Evolutionary conservation across 1,140 invertebrate genomes (phyloP).

Genomic region (Anagrus nilaparvatae): DNA sequence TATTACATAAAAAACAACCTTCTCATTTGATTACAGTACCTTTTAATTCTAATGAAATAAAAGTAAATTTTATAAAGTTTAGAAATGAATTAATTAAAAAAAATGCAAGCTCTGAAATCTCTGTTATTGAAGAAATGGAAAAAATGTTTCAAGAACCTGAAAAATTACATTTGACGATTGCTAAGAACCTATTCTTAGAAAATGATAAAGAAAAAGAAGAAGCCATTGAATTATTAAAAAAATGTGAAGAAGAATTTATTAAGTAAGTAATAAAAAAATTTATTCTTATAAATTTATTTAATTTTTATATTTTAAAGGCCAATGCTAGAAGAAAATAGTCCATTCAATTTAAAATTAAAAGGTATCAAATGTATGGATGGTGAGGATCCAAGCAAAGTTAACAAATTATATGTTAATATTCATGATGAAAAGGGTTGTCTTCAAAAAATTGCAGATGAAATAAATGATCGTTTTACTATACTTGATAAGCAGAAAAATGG

Average conservation of each 20-base stretch:
- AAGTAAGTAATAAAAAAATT: slow-evolving; percentile 37
- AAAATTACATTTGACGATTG: slow-evolving; percentile 70
- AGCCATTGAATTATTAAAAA: slow-evolving; percentile 43
- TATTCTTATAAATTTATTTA: slow-evolving; percentile 15
- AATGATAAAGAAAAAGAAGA: slow-evolving; percentile 52
- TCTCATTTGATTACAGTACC: slow-evolving; percentile 77
- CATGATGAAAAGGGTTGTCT: slow-evolving; percentile 41
- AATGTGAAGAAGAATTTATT: slow-evolving; percentile 44
- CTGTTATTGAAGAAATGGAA: slow-evolving; percentile 44
- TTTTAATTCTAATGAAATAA: slow-evolving; percentile 46
- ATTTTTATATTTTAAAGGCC: slow-evolving; percentile 33
- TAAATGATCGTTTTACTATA: slow-evolving; percentile 45
- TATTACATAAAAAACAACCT: slow-evolving; percentile 51
- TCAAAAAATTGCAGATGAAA: slow-evolving; percentile 50
- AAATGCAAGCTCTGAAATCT: too few relatives aligned
- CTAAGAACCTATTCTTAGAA: slow-evolving; percentile 56
- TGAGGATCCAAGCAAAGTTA: slow-evolving; percentile 65
- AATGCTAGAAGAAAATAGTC: slow-evolving; percentile 30
- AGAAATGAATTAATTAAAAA: slow-evolving; percentile 28
- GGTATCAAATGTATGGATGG: slow-evolving; percentile 77
- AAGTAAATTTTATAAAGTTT: slow-evolving; percentile 29
- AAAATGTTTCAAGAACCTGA: slow-evolving; percentile 57
- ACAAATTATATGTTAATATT: slow-evolving; percentile 62
- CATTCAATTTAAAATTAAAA: slow-evolving; percentile 43
- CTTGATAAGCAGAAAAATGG: too few relatives aligned